Base-by-base conservation (phyloP, 2,113 vertebrate genomes). In the Bubalus kerabau region DNA sequence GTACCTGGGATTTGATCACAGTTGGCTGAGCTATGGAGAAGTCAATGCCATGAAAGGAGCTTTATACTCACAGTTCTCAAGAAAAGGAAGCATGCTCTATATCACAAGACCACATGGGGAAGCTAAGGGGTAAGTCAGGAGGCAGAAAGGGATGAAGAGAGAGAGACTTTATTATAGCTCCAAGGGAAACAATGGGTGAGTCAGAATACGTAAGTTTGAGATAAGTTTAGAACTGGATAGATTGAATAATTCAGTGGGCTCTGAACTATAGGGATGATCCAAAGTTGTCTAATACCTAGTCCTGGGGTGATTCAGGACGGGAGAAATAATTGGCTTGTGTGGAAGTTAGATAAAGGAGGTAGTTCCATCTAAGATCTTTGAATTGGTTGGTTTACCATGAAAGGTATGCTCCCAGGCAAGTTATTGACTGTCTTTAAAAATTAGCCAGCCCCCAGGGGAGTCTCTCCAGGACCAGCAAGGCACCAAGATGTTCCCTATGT, bases 101-200 rank as follows among this genome's bases (percentile, higher is more conserved):
- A 30, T 7, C 54, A 6, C n/a, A 56, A 60, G n/a, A 16, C 17
- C 46, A 74, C 21, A 19, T 19, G 16, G 6, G 9, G n/a, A 92
- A 91, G 67, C 32, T 62, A 4, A 12, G 1, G 14, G 17, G 19
- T 11, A 7, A 43, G 32, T 50, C 16, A 90, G 21, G 21, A 54
- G 17, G n/a, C 36, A 40, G 7, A 81, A 56, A 23, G 3, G 32
- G 12, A 15, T 1, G 6, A 50, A 17, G 14, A 3, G 2, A 90
- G 7, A n/a, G n/a, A 59, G 28, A 10, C 13, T 74, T 30, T 9
- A 59, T 0, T 43, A 43, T 16, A 40, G 0, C 1, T 54, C 62
- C 23, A 43, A 28, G 19, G 24, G 50, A 78, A 80, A 62, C 7
- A 84, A 89, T 11, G 15, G 48, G 62, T 46, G 6, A 87, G 26